phyloP scores from a whole-genome alignment of 2,113 vertebrate genomes.

The Equus przewalskii region DNA sequence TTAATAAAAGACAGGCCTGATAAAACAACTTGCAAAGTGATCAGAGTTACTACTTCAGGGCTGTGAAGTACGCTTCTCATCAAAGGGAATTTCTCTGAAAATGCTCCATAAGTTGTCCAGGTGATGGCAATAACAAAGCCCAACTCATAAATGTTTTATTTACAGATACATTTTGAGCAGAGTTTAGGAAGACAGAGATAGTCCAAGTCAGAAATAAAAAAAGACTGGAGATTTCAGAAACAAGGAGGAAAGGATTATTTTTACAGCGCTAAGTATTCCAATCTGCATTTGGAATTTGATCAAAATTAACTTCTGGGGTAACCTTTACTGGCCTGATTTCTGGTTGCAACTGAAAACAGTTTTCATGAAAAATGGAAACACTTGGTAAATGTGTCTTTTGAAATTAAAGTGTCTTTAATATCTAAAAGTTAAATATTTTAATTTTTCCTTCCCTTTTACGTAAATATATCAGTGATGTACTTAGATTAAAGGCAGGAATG shows the following conservation, averaged over 20 bases:
- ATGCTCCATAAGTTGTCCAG: not conserved
- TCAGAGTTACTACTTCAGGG: not conserved
- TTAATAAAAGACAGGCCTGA: not conserved
- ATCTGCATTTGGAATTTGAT: conserved; percentile 33
- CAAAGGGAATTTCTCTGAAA: conserved; percentile 56
- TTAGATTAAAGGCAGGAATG: not conserved
- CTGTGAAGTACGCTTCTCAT: conserved; percentile 17
- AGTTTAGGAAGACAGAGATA: conserved; percentile 18
- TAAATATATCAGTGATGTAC: not conserved
- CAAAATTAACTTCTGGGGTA: not conserved
- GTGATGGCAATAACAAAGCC: conserved; percentile 12
- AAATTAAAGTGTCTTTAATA: conserved; percentile 44
- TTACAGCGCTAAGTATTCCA: conserved; percentile 22
- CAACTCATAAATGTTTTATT: not conserved
- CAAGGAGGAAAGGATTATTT: not conserved
- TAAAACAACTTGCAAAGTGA: not conserved
- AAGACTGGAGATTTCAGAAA: conserved; percentile 4
- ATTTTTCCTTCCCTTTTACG: not conserved
- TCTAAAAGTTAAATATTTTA: conserved; percentile 50
- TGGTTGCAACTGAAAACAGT: not conserved
- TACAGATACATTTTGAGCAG: conserved; percentile 8
- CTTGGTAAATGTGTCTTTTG: not conserved
- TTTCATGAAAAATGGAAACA: conserved; percentile 6
- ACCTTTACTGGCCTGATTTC: not conserved
- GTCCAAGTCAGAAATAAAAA: conserved; percentile 14